These are phyloP conservation scores for Peucedramus taeniatus DNA, from an alignment of 2,113 vertebrate species.

Conservation along the genomic window DNA sequence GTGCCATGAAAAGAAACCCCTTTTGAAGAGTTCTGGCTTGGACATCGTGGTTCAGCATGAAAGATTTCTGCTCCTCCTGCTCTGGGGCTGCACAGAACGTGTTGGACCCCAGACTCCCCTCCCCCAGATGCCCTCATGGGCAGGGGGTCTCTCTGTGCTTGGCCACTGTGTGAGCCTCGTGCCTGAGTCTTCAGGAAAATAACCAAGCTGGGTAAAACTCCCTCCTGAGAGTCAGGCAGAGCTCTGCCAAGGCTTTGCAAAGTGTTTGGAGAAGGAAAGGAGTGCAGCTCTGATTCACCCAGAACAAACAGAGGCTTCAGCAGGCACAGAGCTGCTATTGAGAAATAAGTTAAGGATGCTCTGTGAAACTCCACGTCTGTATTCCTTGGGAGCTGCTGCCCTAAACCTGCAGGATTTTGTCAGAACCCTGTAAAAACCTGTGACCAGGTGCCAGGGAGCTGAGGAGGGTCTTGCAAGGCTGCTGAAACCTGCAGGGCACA, in stretches of 20 bases:
- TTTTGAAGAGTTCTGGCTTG: accelerated
- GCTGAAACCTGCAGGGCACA: not conserved
- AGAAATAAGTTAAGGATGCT: not conserved
- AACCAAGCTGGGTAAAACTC: not conserved
- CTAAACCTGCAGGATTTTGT: not conserved
- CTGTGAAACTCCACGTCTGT: not conserved
- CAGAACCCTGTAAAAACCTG: not conserved
- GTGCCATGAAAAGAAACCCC: not conserved
- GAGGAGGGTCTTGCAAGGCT: not conserved
- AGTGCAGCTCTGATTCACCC: not conserved
- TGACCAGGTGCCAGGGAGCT: accelerated
- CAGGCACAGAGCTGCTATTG: not conserved
- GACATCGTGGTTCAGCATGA: accelerated
- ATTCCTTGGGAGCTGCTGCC: not conserved
- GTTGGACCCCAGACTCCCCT: accelerated
- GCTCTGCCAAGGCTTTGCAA: not conserved
- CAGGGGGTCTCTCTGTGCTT: not conserved
- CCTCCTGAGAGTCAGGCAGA: not conserved
- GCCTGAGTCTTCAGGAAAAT: not conserved
- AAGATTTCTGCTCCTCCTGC: not conserved
- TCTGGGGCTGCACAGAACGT: not conserved
- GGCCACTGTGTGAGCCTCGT: not conserved
- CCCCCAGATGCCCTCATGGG: accelerated
- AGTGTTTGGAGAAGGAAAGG: not conserved
- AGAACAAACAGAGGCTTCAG: not conserved